Conservation (phyloP, 1,140 invertebrate genomes). For the Drosophila melanica region DNA sequence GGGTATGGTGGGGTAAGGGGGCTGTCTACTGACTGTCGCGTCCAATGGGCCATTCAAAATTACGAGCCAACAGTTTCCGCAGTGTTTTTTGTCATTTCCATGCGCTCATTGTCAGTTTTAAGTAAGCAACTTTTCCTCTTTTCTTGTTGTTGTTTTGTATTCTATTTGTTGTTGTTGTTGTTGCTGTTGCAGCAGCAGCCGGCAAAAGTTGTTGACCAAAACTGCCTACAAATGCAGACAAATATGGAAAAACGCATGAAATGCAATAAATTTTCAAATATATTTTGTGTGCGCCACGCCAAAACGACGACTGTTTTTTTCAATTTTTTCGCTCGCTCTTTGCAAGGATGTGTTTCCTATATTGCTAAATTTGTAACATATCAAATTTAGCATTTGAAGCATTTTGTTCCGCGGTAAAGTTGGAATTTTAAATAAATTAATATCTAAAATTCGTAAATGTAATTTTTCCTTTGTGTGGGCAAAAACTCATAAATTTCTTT, state of each 20-base stretch:
- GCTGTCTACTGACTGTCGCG: slow-evolving; percentile 51
- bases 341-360: not conserved
- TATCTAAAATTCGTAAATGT: not conserved
- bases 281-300: slow-evolving; percentile 62
- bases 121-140: slow-evolving; percentile 71
- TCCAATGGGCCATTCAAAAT: slow-evolving; percentile 79
- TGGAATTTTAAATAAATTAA: not conserved
- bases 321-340: slow-evolving; percentile 16
- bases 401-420: not conserved
- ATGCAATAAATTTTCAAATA: slow-evolving; percentile 82
- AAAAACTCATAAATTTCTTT: too few species aligned
- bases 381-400: not conserved
- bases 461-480: too few species aligned
- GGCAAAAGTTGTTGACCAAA: slow-evolving; percentile 71
- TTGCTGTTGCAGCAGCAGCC: slow-evolving; percentile 41
- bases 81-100: slow-evolving; percentile 81
- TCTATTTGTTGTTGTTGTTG: slow-evolving; percentile 26
- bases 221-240: slow-evolving; percentile 79
- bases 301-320: slow-evolving; percentile 5
- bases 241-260: slow-evolving; percentile 78
- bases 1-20: slow-evolving; percentile 1
- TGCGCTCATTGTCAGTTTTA: slow-evolving; percentile 81
- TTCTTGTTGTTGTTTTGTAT: slow-evolving; percentile 27
- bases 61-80: slow-evolving; percentile 81
- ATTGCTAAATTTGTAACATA: not conserved